Conservation (phyloP, 2,797 vertebrate species). For the Oreonectes daqikongensis region DNA sequence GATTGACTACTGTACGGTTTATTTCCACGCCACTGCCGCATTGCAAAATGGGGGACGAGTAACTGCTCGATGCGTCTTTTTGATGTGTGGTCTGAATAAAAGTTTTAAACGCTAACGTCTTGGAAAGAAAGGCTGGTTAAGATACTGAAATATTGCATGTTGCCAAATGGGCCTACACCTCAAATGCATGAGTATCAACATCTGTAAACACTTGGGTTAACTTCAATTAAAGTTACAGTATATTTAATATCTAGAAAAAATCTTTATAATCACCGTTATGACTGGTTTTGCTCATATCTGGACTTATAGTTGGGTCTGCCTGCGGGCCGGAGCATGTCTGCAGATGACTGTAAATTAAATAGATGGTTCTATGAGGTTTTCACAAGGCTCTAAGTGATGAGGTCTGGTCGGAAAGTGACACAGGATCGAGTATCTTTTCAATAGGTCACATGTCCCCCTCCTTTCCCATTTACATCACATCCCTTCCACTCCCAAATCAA, state of each 20-base stretch:
- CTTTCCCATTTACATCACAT: constrained; percentile 73
- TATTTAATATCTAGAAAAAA: too few species aligned
- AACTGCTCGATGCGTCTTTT: neutral
- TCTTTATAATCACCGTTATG: constrained; percentile 8
- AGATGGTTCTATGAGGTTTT: constrained; percentile 69
- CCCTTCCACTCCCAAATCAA: constrained; percentile 75
- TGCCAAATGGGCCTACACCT: too few species aligned
- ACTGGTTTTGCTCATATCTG: neutral
- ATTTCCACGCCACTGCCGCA: neutral
- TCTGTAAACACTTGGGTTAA: too few species aligned
- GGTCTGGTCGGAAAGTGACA: constrained; percentile 77
- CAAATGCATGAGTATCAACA: too few species aligned
- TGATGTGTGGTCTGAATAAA: neutral
- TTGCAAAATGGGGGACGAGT: neutral
- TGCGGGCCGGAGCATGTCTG: neutral
- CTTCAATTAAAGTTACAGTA: too few species aligned
- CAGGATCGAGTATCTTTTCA: constrained; percentile 78
- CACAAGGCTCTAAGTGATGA: constrained; percentile 76
- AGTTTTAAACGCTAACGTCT: neutral
- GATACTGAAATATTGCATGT: neutral
- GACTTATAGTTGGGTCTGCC: neutral
- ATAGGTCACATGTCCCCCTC: constrained; percentile 79
- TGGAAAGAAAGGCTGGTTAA: neutral
- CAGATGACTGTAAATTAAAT: constrained; percentile 49
- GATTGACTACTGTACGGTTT: constrained; percentile 6